These are phyloP conservation scores for Pachydiplax longipennis DNA, from an alignment of 2,888 invertebrate genomes.

Conservation along the genomic window DNA sequence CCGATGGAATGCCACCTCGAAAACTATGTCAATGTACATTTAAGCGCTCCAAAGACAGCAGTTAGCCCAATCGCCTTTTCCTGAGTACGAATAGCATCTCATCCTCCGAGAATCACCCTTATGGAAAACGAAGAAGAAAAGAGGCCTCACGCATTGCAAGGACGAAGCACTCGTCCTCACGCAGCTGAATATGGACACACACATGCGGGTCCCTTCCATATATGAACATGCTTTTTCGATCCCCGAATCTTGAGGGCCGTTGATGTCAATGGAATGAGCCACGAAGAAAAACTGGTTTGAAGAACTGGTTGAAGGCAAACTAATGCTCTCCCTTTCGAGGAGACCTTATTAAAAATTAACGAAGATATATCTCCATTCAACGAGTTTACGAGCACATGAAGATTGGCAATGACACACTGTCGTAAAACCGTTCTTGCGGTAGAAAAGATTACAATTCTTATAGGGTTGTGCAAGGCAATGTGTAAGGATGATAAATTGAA, in stretches of 20 bases:
- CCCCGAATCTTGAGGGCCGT: conserved; percentile 3
- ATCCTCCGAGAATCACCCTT: neutral
- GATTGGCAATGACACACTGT: no score
- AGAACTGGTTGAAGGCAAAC: neutral
- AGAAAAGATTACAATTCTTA: no score
- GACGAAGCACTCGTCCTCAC: neutral
- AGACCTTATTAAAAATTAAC: no score
- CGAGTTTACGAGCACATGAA: no score
- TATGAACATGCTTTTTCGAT: conserved; percentile 33
- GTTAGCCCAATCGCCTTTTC: neutral
- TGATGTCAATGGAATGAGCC: neutral
- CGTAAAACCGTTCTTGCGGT: no score
- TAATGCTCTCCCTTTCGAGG: no score
- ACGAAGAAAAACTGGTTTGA: conserved; percentile 20
- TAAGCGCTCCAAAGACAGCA: neutral
- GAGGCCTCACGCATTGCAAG: neutral
- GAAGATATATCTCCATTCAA: no score
- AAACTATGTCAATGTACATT: conserved; percentile 29
- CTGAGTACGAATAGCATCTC: neutral
- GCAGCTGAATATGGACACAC: conserved; percentile 6
- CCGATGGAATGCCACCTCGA: neutral
- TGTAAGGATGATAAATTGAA: no score
- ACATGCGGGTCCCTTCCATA: conserved; percentile 9
- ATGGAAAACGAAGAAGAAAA: neutral
- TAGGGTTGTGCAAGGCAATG: no score